These are phyloP conservation scores for Crotalus adamanteus DNA, from an alignment of 2,797 vertebrate species.

Conservation along the genomic window DNA sequence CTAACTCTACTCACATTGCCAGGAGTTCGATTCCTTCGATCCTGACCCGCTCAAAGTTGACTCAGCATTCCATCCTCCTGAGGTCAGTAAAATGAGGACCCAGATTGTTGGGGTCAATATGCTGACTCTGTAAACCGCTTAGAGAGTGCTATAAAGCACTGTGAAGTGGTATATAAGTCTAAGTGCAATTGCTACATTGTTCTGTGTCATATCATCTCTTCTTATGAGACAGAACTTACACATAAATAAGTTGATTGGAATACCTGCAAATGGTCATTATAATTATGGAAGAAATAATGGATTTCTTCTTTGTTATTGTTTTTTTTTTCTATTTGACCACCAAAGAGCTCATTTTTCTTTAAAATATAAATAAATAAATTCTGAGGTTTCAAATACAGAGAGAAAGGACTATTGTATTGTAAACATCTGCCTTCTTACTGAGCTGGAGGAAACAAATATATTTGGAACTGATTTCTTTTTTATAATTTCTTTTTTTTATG, in stretches of 20 bases:
- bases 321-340: not conserved
- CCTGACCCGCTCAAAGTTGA: not conserved
- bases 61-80: not conserved
- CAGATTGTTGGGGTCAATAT: not conserved
- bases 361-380: not conserved
- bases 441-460: slow-evolving; percentile 34
- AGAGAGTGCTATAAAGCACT: not conserved
- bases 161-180: not conserved
- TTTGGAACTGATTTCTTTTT: slow-evolving; percentile 48
- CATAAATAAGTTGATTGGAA: not conserved
- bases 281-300: not conserved
- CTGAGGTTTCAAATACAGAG: slow-evolving; percentile 21
- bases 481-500: slow-evolving; percentile 59
- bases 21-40: not conserved
- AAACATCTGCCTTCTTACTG: slow-evolving; percentile 27
- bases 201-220: not conserved
- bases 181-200: not conserved
- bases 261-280: not conserved
- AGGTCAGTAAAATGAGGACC: not conserved
- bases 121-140: not conserved
- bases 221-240: not conserved
- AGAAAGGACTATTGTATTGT: slow-evolving; percentile 26
- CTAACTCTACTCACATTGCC: not conserved
- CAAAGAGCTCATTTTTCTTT: not conserved
- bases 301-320: not conserved